Conservation (phyloP, 2,888 invertebrate species). For the Dicycla oo region DNA sequence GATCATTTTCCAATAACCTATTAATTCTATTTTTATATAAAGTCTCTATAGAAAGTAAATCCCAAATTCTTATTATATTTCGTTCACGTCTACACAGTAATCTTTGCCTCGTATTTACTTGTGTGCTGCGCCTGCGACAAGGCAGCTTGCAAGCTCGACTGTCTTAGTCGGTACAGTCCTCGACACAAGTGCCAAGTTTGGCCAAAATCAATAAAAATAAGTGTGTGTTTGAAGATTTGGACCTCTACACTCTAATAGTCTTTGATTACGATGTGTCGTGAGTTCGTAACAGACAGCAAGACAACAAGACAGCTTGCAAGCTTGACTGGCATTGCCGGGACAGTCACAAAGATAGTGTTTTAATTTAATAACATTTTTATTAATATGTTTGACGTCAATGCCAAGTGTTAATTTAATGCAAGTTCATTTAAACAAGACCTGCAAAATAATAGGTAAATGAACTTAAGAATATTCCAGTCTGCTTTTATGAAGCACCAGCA, state of each 20-base stretch:
- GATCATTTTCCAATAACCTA: not conserved
- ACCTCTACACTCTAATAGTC: conserved; percentile 6
- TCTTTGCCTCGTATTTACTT: conserved; percentile 68
- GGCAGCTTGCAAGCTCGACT: conserved; percentile 73
- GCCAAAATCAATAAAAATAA: conserved; percentile 3
- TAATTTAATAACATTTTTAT: too few species aligned
- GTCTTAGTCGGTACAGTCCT: conserved; percentile 66
- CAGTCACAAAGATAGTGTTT: conserved; percentile 9
- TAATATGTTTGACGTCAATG: not conserved
- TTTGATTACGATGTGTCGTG: conserved; percentile 29
- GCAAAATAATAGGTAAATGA: not conserved
- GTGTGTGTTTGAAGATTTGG: conserved; percentile 17
- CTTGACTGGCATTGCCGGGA: conserved; percentile 23
- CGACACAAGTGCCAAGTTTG: conserved; percentile 44
- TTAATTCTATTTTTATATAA: not conserved
- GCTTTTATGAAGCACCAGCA: not conserved
- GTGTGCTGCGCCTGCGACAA: conserved; percentile 68
- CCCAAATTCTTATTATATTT: not conserved
- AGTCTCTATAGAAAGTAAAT: not conserved
- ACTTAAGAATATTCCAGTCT: not conserved
- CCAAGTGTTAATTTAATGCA: too few species aligned
- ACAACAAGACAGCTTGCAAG: conserved; percentile 28
- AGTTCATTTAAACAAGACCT: not conserved
- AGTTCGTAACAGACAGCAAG: conserved; percentile 42
- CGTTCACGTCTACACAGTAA: conserved; percentile 53